These are phyloP conservation scores for Chlorops oryzae DNA, from an alignment of 1,140 invertebrate genomes.

Conservation along the genomic window DNA sequence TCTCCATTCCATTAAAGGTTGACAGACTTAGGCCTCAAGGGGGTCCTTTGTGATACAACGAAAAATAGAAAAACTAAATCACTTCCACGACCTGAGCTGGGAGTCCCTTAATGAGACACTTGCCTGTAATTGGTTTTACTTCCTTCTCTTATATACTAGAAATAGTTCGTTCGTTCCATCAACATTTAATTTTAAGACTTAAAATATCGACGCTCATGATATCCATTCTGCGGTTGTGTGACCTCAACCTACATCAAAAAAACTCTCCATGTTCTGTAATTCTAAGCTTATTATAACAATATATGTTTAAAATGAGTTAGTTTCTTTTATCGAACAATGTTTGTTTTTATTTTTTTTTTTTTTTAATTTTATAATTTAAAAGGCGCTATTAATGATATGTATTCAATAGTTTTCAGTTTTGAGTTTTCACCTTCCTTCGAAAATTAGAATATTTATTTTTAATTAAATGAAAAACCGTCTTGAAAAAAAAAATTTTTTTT, in stretches of 20 bases:
- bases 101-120: too few relatives aligned
- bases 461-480: neutral
- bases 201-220: neutral
- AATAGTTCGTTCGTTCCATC: too few relatives aligned
- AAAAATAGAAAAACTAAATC: too few relatives aligned
- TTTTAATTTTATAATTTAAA: conserved; percentile 21
- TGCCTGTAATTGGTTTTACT: too few relatives aligned
- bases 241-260: conserved; percentile 40
- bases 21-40: too few relatives aligned
- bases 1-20: too few relatives aligned
- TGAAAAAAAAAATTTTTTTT: neutral
- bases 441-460: conserved; percentile 11
- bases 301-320: conserved; percentile 23
- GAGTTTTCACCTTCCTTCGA: conserved; percentile 13
- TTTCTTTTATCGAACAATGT: conserved; percentile 22
- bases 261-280: conserved; percentile 27
- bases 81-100: too few relatives aligned
- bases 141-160: too few relatives aligned
- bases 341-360: conserved; percentile 19
- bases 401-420: conserved; percentile 31
- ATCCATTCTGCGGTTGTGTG: conserved; percentile 11
- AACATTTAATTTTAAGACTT: conserved; percentile 8
- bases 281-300: conserved; percentile 18
- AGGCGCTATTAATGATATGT: conserved; percentile 48
- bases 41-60: too few relatives aligned